These are phyloP conservation scores for Manis javanica DNA, from an alignment of 2,797 vertebrate genomes.

Conservation along the genomic window DNA sequence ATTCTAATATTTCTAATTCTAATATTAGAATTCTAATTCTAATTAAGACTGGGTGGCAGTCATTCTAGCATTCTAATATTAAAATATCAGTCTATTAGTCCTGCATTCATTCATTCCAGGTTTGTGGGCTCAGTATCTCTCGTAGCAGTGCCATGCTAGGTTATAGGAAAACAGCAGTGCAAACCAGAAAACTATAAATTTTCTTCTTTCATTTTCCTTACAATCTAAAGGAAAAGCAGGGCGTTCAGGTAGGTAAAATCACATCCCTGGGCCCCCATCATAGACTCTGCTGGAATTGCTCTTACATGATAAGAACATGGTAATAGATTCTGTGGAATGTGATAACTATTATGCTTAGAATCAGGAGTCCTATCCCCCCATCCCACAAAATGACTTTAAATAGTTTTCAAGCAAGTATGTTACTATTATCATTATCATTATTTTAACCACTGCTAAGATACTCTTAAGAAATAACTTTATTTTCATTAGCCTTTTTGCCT, in stretches of 20 bases:
- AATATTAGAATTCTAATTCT: too few relatives aligned
- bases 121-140: fast-evolving
- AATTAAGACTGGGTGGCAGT: too few relatives aligned
- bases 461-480: not conserved
- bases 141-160: fast-evolving
- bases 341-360: not conserved
- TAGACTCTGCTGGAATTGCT: not conserved
- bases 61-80: too few relatives aligned
- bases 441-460: not conserved
- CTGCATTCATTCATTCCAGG: not conserved
- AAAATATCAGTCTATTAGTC: too few relatives aligned
- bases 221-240: not conserved
- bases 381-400: not conserved
- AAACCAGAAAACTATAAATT: not conserved
- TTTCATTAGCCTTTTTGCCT: not conserved
- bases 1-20: too few relatives aligned
- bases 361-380: not conserved
- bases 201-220: not conserved
- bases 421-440: not conserved
- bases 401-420: not conserved
- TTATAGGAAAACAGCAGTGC: not conserved
- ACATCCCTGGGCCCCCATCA: not conserved
- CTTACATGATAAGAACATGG: not conserved
- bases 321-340: not conserved
- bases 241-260: not conserved